A percentile compares a stretch with the other conserved stretches of the same genome.
These are phyloP conservation scores for Lordiphosa stackelbergi DNA, from an alignment of 1,140 invertebrate species.

Conservation along the genomic window DNA sequence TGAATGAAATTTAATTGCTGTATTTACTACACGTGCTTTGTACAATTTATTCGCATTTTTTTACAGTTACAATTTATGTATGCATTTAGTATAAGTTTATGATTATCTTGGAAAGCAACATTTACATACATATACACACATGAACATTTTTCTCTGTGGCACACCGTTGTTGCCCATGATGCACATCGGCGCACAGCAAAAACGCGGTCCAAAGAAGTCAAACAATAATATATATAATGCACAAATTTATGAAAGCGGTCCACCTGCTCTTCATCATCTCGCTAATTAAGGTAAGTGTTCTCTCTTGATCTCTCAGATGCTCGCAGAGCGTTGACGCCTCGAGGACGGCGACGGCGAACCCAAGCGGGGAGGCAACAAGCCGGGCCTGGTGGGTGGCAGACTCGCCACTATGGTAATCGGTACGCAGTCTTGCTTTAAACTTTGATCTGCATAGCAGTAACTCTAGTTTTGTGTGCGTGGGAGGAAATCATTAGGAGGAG, in stretches of 20 bases:
- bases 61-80: slow-evolving; percentile 34
- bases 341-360: not conserved
- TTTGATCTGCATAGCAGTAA: slow-evolving; percentile 52
- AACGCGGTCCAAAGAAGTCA: slow-evolving; percentile 10
- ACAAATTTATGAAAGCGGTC: slow-evolving; percentile 8
- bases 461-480: slow-evolving; percentile 28
- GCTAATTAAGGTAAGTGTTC: not conserved
- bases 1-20: too few species aligned
- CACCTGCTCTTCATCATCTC: slow-evolving; percentile 6
- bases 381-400: not conserved
- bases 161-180: not conserved
- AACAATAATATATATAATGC: slow-evolving; percentile 23
- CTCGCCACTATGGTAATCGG: slow-evolving; percentile 8
- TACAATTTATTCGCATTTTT: slow-evolving; percentile 38
- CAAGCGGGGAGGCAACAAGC: not conserved
- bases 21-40: slow-evolving; percentile 8
- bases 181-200: slow-evolving; percentile 10
- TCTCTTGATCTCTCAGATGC: slow-evolving; percentile 12
- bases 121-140: slow-evolving; percentile 13
- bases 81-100: slow-evolving; percentile 19
- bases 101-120: slow-evolving; percentile 5
- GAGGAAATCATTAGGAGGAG: slow-evolving; percentile 11
- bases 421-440: slow-evolving; percentile 23
- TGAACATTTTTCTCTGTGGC: slow-evolving; percentile 4
- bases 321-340: slow-evolving; percentile 6